Evolutionary conservation across 2,797 vertebrate species (phyloP), one percentile per base, ranked within the genome.

Genomic region (Sebastolobus altivelis): DNA sequence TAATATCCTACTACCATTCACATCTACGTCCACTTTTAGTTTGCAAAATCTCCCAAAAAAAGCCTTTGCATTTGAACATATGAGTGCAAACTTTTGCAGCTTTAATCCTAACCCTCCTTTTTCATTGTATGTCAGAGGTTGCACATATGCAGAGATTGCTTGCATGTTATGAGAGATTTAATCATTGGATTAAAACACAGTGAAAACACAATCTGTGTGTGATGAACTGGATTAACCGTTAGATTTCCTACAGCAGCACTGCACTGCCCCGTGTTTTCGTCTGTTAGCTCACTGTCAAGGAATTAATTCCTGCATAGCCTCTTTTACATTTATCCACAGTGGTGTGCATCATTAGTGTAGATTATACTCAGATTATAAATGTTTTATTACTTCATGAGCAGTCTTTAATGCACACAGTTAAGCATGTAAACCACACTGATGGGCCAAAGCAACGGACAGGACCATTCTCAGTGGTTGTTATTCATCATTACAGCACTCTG

Each of bases 161-260:
- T n/a, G n/a, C 54, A 14, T 10, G 20, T 37, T 72, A 27, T 14
- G 7, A 65, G 40, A 81, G 16, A 72, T 88, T 72, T 49, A 58
- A 62, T 83, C 18, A 72, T 16, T 62, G 62, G 81, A 86, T 86
- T 83, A 78, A 80, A 88, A 83, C 61, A 78, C 61, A 78, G 8
- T 66, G 40, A 54, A 77, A 79, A 81, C 76, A 66, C 62, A 75
- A 65, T 80, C 38, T 37, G 20, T 63, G 27, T 82, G 65, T 67
- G 55, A 58, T 69, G 58, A 79, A 81, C 37, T 55, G 69, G 75
- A 86, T 87, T 85, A 83, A 76, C 72, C 63, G 31, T 35, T 35
- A 2, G 4, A 43, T 70, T 52, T 13, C 9, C 56, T 18, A 4
- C 33, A 6, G 54, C n/a, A 63, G 63, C 7, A 35, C 56, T 22